Evolutionary conservation across 2,888 invertebrate genomes (phyloP).

Genomic region (Anodontia alba): DNA sequence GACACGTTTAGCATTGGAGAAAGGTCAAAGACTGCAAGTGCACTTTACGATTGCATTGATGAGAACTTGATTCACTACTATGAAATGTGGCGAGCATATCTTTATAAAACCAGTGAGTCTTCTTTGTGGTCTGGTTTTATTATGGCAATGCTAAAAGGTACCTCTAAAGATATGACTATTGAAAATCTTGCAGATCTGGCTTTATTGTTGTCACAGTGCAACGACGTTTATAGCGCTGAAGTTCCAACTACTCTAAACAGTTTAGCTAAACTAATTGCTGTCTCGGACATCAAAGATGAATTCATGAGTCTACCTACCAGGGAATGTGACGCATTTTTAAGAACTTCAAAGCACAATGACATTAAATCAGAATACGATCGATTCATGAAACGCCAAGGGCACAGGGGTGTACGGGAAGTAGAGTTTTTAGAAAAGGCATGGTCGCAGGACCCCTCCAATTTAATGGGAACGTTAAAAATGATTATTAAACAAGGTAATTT

Average conservation of each 20-base stretch:
- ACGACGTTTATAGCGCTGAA: not conserved
- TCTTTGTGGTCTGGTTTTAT: not conserved
- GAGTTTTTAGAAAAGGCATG: conserved; percentile 71
- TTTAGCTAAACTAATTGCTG: not conserved
- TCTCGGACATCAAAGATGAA: not conserved
- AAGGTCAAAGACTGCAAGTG: not conserved
- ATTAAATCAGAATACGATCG: not conserved
- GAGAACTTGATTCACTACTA: not conserved
- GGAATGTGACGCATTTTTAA: not conserved
- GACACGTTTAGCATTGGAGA: not conserved
- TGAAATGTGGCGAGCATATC: not conserved
- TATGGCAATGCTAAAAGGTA: conserved; percentile 2
- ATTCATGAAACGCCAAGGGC: conserved; percentile 90
- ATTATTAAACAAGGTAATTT: conserved; percentile 66
- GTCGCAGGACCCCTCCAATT: conserved; percentile 57
- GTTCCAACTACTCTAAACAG: not conserved
- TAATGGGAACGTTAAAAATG: conserved; percentile 85
- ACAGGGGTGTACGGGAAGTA: conserved; percentile 87
- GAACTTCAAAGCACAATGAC: not conserved
- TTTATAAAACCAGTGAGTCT: not conserved
- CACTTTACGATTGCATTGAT: not conserved
- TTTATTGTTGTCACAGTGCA: not conserved
- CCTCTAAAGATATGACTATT: not conserved
- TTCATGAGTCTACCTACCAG: not conserved
- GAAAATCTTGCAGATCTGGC: not conserved